Conservation (phyloP, 2,113 vertebrate species). For the Verasper variegatus region DNA sequence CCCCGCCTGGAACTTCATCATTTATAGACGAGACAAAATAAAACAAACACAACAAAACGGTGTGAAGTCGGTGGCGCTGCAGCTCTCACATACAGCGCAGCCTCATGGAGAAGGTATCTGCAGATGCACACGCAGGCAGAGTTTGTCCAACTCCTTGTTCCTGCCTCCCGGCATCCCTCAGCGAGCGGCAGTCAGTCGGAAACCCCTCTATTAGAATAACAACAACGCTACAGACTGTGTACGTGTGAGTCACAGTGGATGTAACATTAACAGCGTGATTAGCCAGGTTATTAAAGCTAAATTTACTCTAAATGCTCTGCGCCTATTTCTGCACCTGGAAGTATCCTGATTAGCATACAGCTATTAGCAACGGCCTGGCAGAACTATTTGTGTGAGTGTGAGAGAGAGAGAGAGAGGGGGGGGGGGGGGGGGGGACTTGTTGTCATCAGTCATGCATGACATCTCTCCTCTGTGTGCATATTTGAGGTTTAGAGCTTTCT, state of each 20-base stretch:
- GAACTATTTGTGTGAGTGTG: slow-evolving; percentile 33
- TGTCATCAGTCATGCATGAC: slow-evolving; percentile 58
- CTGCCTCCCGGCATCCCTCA: slow-evolving; percentile 64
- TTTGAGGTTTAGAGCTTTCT: slow-evolving; percentile 52
- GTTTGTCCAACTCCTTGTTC: slow-evolving; percentile 59
- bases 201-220: slow-evolving; percentile 55
- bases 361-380: slow-evolving; percentile 59
- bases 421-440: slow-evolving; percentile 7
- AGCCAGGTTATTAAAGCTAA: slow-evolving; percentile 73
- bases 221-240: slow-evolving; percentile 28
- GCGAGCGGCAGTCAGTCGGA: slow-evolving; percentile 62
- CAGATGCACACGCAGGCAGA: slow-evolving; percentile 17
- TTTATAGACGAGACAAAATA: slow-evolving; percentile 79
- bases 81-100: slow-evolving; percentile 26
- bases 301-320: slow-evolving; percentile 66
- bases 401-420: slow-evolving; percentile 2
- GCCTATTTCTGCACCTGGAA: slow-evolving; percentile 69
- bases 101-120: slow-evolving; percentile 21
- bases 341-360: slow-evolving; percentile 61
- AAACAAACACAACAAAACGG: slow-evolving; percentile 78
- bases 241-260: slow-evolving; percentile 22
- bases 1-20: slow-evolving; percentile 70
- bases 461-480: slow-evolving; percentile 41
- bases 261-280: slow-evolving; percentile 64
- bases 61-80: slow-evolving; percentile 32